Conservation (phyloP, 2,888 invertebrate genomes). For the Crepidodera aurea region DNA sequence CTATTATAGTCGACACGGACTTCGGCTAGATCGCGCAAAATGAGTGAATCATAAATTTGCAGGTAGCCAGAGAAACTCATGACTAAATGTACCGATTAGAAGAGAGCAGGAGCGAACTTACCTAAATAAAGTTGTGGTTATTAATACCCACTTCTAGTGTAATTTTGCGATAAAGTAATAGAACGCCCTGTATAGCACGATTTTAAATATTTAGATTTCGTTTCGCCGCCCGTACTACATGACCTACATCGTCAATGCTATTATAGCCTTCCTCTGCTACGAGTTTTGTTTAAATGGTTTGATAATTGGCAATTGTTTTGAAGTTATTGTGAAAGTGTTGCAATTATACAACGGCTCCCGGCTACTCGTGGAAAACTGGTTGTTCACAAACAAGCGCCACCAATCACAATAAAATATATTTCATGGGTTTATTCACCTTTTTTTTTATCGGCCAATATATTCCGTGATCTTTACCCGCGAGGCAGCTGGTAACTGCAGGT, state of each 20-base stretch:
- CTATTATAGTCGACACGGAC: no score
- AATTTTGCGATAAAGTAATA: no score
- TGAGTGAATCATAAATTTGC: no score
- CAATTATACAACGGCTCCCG: slow-evolving; percentile 20
- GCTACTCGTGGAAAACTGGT: slow-evolving; percentile 18
- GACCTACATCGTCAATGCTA: slow-evolving; percentile 20
- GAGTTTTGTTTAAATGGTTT: slow-evolving; percentile 17
- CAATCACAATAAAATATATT: slow-evolving; percentile 15
- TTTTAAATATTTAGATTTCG: no score
- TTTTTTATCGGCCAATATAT: slow-evolving; percentile 1
- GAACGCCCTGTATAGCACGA: no score
- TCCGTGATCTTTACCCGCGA: background rate
- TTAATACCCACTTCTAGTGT: no score
- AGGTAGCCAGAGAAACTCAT: no score
- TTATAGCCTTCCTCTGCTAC: slow-evolving; percentile 7
- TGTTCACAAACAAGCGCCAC: slow-evolving; percentile 21
- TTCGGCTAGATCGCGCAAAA: no score
- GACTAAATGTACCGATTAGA: no score
- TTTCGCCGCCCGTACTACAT: background rate
- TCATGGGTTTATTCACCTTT: slow-evolving; percentile 25
- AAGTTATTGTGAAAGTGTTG: slow-evolving; percentile 24
- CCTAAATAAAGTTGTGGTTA: no score
- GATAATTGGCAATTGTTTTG: slow-evolving; percentile 29
- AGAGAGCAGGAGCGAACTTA: no score
- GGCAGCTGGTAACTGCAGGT: no score